Conservation (phyloP, 2,888 invertebrate genomes). For the Shargacucullia verbasci region DNA sequence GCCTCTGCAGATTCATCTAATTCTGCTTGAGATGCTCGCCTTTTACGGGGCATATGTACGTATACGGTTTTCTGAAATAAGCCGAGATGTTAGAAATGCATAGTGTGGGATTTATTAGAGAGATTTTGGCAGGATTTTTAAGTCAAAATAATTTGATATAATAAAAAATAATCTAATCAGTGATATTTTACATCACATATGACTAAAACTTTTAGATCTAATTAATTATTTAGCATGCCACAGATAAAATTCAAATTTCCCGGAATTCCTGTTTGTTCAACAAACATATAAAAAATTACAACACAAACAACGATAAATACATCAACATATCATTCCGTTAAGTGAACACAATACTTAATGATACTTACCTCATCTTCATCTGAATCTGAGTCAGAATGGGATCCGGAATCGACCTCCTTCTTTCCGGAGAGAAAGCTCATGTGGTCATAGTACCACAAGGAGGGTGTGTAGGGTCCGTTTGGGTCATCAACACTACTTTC, state of each 20-base stretch:
- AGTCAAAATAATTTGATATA: no score
- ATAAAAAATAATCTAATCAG: no score
- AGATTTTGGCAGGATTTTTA: no score
- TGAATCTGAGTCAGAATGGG: conserved; percentile 15
- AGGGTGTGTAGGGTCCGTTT: conserved; percentile 22
- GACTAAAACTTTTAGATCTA: no score
- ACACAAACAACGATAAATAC: no score
- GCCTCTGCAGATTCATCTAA: conserved; percentile 34
- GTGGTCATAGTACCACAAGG: conserved; percentile 43
- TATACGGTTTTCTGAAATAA: conserved; percentile 26
- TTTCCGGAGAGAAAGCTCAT: conserved; percentile 40
- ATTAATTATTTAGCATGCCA: no score
- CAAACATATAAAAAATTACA: no score
- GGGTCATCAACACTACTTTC: conserved; percentile 10
- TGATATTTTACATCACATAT: no score
- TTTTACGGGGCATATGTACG: conserved; percentile 13
- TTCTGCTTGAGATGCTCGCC: conserved; percentile 1
- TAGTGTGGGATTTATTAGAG: no score
- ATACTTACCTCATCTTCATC: conserved; percentile 30
- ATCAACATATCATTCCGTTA: background rate
- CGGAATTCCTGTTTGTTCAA: no score
- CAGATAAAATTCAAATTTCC: no score
- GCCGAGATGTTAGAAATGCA: background rate
- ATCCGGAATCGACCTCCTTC: background rate
- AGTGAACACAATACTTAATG: background rate